A percentile compares a stretch with the other conserved stretches of the same genome.
Evolutionary conservation across 53 echinoderm and acorn worm species (phyloP).

Genomic region (Patiria pectinifera): DNA sequence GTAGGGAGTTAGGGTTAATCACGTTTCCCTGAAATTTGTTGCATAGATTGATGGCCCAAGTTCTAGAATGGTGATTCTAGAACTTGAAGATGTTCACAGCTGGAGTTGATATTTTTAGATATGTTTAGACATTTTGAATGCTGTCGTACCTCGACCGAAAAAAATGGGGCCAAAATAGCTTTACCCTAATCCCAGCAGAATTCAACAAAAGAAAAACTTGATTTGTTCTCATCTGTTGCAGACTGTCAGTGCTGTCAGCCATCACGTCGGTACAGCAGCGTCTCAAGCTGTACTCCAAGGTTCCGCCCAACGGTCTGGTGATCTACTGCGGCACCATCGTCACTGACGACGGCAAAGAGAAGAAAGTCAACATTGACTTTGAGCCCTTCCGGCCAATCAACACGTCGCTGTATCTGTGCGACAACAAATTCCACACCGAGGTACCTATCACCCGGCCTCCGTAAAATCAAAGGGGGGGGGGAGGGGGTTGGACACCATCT

Average conservation of each 20-base stretch:
- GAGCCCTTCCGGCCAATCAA: conserved; percentile 99
- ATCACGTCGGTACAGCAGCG: conserved; percentile 99
- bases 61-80: too few relatives aligned
- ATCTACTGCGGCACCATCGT: conserved; percentile 99
- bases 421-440: conserved; percentile 99
- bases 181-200: too few relatives aligned
- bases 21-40: too few relatives aligned
- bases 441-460: conserved; percentile 18
- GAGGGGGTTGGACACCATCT: too few relatives aligned
- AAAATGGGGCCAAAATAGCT: too few relatives aligned
- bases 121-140: too few relatives aligned
- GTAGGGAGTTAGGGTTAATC: too few relatives aligned
- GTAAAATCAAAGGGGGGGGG: too few relatives aligned
- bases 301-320: conserved; percentile 97
- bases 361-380: conserved; percentile 99
- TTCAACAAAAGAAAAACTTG: background rate
- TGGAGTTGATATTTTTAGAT: too few relatives aligned
- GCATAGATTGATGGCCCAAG: too few relatives aligned
- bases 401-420: conserved; percentile 98
- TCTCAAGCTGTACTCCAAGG: conserved; percentile 97
- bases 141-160: too few relatives aligned
- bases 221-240: conserved; percentile 25
- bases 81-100: too few relatives aligned
- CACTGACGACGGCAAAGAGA: conserved; percentile 99
- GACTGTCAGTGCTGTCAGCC: conserved; percentile 97